Percentiles rank a stretch among this genome's conserved stretches.
Evolutionary conservation across 2,888 invertebrate species (phyloP).

Genomic region (Heliothis peltigera): DNA sequence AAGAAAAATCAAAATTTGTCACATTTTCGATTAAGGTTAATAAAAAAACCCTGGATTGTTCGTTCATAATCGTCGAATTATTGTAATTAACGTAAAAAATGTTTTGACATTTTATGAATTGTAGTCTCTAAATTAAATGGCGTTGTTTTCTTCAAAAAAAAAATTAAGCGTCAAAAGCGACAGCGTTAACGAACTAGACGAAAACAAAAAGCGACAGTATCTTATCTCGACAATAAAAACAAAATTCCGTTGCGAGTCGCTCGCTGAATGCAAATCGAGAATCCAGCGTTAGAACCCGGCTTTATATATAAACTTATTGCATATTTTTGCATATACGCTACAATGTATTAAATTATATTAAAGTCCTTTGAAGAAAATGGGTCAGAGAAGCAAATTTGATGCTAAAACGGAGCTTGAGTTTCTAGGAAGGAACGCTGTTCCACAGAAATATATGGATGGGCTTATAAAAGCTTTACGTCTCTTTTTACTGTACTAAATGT

Average conservation of each 20-base stretch:
- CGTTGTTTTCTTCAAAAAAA: not conserved
- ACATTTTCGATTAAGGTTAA: no score
- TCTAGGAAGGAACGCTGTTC: not conserved
- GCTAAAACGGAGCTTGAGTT: constrained; percentile 36
- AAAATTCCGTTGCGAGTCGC: constrained; percentile 64
- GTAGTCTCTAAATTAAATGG: no score
- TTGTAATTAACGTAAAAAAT: no score
- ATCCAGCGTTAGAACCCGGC: constrained; percentile 53
- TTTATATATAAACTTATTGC: constrained; percentile 64
- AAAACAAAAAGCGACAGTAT: constrained; percentile 61
- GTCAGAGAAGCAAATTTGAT: constrained; percentile 57
- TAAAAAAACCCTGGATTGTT: no score
- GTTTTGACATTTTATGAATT: no score
- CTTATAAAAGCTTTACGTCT: constrained; percentile 22
- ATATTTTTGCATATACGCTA: constrained; percentile 63
- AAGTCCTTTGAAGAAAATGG: constrained; percentile 52
- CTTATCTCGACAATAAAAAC: constrained; percentile 73
- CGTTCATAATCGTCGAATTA: no score
- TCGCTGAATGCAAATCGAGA: constrained; percentile 70
- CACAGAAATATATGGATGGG: constrained; percentile 21
- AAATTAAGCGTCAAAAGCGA: constrained; percentile 19
- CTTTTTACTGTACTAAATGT: constrained; percentile 12
- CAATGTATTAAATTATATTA: constrained; percentile 57
- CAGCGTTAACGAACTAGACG: constrained; percentile 24
- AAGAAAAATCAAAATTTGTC: no score